phyloP scores from a whole-genome alignment of 2,888 invertebrate genomes.

The Pandemis cinnamomeana region DNA sequence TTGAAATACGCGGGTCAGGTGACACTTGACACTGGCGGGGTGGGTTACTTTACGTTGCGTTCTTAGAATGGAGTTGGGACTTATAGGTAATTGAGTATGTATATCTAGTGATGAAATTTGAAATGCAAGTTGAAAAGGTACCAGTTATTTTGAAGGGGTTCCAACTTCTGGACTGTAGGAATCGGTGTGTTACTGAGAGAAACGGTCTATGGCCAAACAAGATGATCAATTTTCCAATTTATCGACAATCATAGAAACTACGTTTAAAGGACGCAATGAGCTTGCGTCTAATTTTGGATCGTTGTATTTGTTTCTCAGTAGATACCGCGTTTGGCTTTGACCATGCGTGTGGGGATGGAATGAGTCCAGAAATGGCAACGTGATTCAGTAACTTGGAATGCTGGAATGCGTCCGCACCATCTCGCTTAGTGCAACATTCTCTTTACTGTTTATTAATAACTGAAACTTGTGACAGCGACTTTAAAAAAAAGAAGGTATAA shows the following conservation, averaged over 20 bases:
- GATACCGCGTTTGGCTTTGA: conserved; percentile 22
- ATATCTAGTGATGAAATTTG: neutral
- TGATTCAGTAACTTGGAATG: conserved; percentile 53
- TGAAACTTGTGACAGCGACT: neutral
- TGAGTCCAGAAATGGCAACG: conserved; percentile 55
- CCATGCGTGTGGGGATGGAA: conserved; percentile 35
- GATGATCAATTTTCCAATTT: too few relatives aligned
- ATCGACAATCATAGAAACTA: too few relatives aligned
- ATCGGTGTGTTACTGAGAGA: too few relatives aligned
- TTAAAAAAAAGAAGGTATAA: neutral
- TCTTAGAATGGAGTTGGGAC: conserved; percentile 4
- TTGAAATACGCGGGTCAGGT: conserved; percentile 63
- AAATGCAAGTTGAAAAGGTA: too few relatives aligned
- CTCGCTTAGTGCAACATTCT: conserved; percentile 43
- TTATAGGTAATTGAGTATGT: neutral
- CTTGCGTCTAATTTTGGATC: conserved; percentile 1
- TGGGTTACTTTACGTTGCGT: conserved; percentile 48
- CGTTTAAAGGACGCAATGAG: too few relatives aligned
- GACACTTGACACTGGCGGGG: conserved; percentile 55
- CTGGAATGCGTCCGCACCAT: conserved; percentile 55
- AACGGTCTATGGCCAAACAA: too few relatives aligned
- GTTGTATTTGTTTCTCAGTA: neutral
- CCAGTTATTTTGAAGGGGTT: too few relatives aligned
- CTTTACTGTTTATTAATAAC: neutral
- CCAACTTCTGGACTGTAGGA: too few relatives aligned